A percentile compares a stretch with the other conserved stretches of the same genome.
Conservation (phyloP, 1,140 invertebrate genomes). For the Psix sp. region DNA sequence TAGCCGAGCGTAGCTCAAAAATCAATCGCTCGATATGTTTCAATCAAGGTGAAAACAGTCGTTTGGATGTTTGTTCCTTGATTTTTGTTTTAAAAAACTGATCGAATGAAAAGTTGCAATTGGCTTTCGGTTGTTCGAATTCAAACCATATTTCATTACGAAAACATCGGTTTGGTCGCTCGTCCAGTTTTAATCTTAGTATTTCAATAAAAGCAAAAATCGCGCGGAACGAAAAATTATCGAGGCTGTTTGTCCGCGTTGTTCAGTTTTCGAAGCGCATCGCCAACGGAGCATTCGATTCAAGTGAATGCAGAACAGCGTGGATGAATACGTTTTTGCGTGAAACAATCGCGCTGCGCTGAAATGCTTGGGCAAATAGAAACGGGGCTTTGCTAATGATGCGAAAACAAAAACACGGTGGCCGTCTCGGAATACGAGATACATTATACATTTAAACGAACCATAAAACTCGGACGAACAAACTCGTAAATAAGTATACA, state of each 20-base stretch:
- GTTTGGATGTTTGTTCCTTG: neutral
- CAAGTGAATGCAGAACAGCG: slow-evolving; percentile 9
- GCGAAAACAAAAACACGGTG: slow-evolving; percentile 33
- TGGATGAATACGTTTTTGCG: slow-evolving; percentile 3
- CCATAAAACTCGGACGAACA: slow-evolving; percentile 38
- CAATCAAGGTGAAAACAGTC: slow-evolving; percentile 11
- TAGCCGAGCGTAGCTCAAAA: slow-evolving; percentile 26
- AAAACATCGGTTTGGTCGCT: too few species aligned
- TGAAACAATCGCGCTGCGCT: slow-evolving; percentile 21
- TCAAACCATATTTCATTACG: too few species aligned
- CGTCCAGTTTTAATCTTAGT: too few species aligned
- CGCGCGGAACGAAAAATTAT: neutral
- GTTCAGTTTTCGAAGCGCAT: neutral
- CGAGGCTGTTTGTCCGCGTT: neutral
- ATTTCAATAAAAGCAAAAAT: too few species aligned
- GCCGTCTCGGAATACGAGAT: slow-evolving; percentile 12
- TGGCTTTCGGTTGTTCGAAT: too few species aligned
- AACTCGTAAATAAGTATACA: slow-evolving; percentile 25
- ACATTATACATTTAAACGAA: slow-evolving; percentile 37
- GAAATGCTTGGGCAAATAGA: slow-evolving; percentile 25
- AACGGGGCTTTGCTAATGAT: slow-evolving; percentile 30
- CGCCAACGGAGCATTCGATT: slow-evolving; percentile 8
- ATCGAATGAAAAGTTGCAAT: too few species aligned
- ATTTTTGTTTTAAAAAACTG: slow-evolving; percentile 16
- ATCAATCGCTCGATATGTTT: slow-evolving; percentile 23